Base-by-base conservation (phyloP, 1,140 invertebrate species). In the Drosophila baimaii region DNA sequence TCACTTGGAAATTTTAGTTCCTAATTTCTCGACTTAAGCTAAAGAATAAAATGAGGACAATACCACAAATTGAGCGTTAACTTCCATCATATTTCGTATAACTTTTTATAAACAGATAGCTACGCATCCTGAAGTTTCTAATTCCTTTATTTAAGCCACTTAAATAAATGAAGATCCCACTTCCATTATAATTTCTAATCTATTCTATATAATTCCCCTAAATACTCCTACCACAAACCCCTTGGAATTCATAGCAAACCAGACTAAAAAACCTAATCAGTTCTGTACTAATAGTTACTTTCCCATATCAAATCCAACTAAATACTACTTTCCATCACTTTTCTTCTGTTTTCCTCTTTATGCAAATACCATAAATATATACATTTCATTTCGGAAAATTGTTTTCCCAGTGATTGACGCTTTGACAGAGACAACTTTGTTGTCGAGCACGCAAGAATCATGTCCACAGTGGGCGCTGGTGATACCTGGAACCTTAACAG, bases 361-460 rank as follows among this genome's bases (percentile, higher is more conserved):
- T 75, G 51, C 52, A 71, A 71, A 71, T 71, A 29, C 21, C 37
- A 15, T 23, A 23, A 33, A 57, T 27, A 19, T 39, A 46, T 57
- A 49, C 37, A 55, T 41, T 56, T 39, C 35, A 35, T 68, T 47
- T 70, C 19, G 65, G 65, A 47, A 71, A 71, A 71, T 71, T 46
- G 52, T 71, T 71, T 52, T 70, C 51, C 65, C 65, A 46, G 65
- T 82, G 79, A 82, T 82, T 82, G 80, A 82, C 70, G 80, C 80
- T 79, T 79, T 82, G 80, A 76, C 81, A 75, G 76, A 82, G 73
- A 86, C 79, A 86, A 71, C 68, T 71, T 81, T 81, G 81, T 86
- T 81, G 81, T 72, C 74, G 73, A 78, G n/a, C 82, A 85, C 83
- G 82, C 82, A 82, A 85, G 85, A 85, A 79, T 76, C 82, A 64